These are phyloP conservation scores for Littorina saxatilis DNA, from an alignment of 1,140 invertebrate genomes.

Conservation along the genomic window DNA sequence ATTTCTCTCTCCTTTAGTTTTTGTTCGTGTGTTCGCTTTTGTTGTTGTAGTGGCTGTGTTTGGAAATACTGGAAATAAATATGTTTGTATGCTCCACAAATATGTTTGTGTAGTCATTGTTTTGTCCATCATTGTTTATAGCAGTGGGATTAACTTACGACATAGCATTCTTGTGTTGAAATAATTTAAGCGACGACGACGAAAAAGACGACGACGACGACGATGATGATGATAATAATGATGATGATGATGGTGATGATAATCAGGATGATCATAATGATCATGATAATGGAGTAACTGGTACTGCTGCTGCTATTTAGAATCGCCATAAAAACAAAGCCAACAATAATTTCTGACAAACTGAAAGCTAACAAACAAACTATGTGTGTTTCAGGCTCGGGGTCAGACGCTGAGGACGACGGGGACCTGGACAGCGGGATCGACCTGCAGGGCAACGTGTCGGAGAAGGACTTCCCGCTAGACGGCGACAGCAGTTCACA, in stretches of 20 bases:
- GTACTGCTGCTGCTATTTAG: not conserved
- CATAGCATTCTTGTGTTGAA: too few relatives aligned
- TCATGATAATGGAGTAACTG: not conserved
- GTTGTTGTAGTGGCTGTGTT: too few relatives aligned
- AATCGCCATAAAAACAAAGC: not conserved
- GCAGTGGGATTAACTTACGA: too few relatives aligned
- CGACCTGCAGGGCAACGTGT: conserved; percentile 62
- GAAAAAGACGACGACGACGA: not conserved
- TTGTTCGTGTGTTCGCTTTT: too few relatives aligned
- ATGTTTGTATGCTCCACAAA: too few relatives aligned
- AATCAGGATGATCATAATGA: not conserved
- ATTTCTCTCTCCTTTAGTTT: too few relatives aligned
- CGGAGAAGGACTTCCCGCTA: conserved; percentile 64
- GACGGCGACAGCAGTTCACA: conserved; percentile 60
- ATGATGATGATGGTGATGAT: not conserved
- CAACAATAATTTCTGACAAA: not conserved
- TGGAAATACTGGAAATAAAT: too few relatives aligned
- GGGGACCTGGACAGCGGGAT: conserved; percentile 65
- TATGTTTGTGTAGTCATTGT: too few relatives aligned
- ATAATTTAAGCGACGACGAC: too few relatives aligned
- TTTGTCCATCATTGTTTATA: too few relatives aligned
- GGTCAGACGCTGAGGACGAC: conserved; percentile 72
- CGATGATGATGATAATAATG: not conserved
- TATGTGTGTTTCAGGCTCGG: conserved; percentile 30
- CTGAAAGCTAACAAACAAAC: not conserved